phyloP scores from a whole-genome alignment of 92 coral and sea anemone species.

The Heteractis magnifica region DNA sequence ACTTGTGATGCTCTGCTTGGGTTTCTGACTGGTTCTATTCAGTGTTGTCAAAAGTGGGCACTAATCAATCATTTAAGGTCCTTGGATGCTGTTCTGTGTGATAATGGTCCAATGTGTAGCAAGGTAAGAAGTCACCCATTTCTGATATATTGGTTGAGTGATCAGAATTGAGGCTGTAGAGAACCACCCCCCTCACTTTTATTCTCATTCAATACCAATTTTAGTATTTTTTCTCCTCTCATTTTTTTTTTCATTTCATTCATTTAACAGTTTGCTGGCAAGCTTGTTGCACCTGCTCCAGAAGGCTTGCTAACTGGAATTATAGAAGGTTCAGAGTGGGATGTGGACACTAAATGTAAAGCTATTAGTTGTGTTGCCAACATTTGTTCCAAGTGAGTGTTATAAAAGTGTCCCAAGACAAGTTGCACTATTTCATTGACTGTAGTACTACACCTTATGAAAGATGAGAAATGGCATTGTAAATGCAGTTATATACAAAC shows the following conservation, averaged over 20 bases:
- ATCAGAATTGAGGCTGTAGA: no score
- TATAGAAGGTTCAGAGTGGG: slow-evolving; percentile 45
- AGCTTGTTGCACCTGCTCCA: slow-evolving; percentile 62
- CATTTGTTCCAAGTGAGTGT: slow-evolving; percentile 63
- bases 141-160: no score
- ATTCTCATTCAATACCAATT: background rate
- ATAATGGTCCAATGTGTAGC: slow-evolving; percentile 69
- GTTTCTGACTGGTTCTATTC: slow-evolving; percentile 64
- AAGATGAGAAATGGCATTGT: no score
- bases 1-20: slow-evolving; percentile 61
- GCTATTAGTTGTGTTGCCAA: slow-evolving; percentile 81
- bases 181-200: no score
- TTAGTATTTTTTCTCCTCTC: background rate
- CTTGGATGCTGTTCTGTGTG: slow-evolving; percentile 71
- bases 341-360: slow-evolving; percentile 63
- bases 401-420: no score
- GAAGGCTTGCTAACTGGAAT: slow-evolving; percentile 66
- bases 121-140: slow-evolving; percentile 40
- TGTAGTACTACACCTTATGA: no score
- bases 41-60: slow-evolving; percentile 80
- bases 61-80: slow-evolving; percentile 66
- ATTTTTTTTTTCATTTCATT: background rate
- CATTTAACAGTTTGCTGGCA: slow-evolving; percentile 55
- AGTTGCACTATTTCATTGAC: no score
- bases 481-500: background rate